Evolutionary conservation across 2,888 invertebrate genomes (phyloP), one percentile per base, ranked within the genome.

Genomic region (Oxycera nigricornis): DNA sequence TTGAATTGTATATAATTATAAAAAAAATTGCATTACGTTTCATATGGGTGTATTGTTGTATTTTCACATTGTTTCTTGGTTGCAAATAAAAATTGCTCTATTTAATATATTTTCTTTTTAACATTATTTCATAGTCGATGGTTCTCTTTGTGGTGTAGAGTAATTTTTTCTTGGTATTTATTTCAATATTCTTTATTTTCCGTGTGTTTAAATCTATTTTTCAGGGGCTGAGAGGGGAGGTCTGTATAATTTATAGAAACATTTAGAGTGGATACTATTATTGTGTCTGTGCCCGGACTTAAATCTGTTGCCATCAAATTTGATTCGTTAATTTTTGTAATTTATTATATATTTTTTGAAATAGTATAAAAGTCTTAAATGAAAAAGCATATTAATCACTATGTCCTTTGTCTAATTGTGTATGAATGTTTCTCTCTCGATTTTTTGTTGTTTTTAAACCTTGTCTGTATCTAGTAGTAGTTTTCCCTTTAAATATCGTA

Each of bases 61-160:
- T 70, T 22, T 52, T 70, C 52, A 55, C 30, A 52, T 70, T 70
- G n/a, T 70, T 17, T 55, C 65, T 41, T 70, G 20, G 22, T 52
- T 70, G 70, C 70, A 70, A 70, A 70, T 52, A 70, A 70, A 70
- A 70, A 70, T 70, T 70, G 31, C 35, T 70, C 70, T 70, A 70
- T 52, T 70, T 70, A 70, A 70, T 52, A 52, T 70, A 70, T 52
- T 70, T 52, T 68, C 26, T 70, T 31, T 70, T 31, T 70, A 70
- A 52, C 70, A 31, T 70, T 70, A 52, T 70, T 70, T 70, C 55
- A 50, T 30, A 50, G 68, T 68, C 68, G 68, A 68, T 70, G 70
- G 55, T 70, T 70, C 39, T 28, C 55, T 26, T n/a, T 59, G 59
- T 59, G 59, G 59, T 59, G 59, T 59, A 24, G 39, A 17, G 17